Percentiles rank a stretch among this genome's conserved stretches.
These are phyloP conservation scores for Coreoperca whiteheadi DNA, from an alignment of 2,113 vertebrate genomes.

Conservation along the genomic window DNA sequence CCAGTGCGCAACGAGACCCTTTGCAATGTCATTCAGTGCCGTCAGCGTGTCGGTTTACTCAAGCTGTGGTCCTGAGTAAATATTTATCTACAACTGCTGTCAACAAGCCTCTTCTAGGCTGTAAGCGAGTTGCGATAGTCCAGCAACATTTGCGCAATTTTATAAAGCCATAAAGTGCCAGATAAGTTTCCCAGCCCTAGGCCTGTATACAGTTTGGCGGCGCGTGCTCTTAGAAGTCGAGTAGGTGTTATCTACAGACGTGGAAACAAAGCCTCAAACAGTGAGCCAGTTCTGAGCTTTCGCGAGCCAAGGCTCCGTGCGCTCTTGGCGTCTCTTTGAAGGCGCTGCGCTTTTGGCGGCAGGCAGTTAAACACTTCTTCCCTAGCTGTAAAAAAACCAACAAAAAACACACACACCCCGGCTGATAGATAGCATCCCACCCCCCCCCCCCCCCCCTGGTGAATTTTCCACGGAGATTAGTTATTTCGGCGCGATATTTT, in stretches of 20 bases:
- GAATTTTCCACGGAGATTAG: slow-evolving; percentile 27
- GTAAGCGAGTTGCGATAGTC: not conserved
- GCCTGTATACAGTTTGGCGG: not conserved
- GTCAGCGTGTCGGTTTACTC: not conserved
- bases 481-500: not conserved
- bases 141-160: slow-evolving; percentile 41
- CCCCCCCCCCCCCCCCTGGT: too few species aligned
- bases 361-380: slow-evolving; percentile 16
- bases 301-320: slow-evolving; percentile 23
- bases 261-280: not conserved
- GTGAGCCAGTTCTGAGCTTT: not conserved
- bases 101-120: not conserved
- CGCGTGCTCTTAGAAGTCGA: not conserved
- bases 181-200: not conserved
- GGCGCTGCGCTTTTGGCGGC: slow-evolving; percentile 18
- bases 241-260: not conserved
- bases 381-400: not conserved
- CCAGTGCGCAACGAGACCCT: not conserved
- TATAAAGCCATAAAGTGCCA: slow-evolving; percentile 42
- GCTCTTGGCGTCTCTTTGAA: slow-evolving; percentile 46
- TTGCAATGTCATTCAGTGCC: not conserved
- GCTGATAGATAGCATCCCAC: slow-evolving; percentile 49
- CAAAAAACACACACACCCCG: not conserved
- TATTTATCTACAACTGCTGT: not conserved
- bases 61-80: slow-evolving; percentile 14